A percentile compares a stretch with the other conserved stretches of the same genome.
phyloP scores from a whole-genome alignment of 30 jellyfish, hydroid and myxozoan genomes.

The Euphysa ruthae region DNA sequence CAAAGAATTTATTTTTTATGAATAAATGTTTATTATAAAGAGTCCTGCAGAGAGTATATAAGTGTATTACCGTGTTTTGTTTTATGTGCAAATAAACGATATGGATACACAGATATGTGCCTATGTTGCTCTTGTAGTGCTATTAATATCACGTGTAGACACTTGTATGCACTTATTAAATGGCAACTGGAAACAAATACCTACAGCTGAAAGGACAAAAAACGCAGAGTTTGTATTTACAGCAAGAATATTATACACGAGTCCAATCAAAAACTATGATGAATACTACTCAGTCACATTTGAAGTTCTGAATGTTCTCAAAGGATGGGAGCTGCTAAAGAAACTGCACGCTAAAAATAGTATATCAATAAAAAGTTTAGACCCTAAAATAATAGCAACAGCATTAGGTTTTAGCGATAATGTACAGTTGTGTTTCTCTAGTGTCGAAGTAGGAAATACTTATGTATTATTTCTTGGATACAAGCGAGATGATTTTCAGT shows the following conservation, averaged over 20 bases:
- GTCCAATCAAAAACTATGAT: constrained; percentile 38
- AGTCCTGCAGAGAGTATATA: no score
- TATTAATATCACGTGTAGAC: no score
- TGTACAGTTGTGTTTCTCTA: constrained; percentile 70
- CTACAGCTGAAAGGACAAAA: constrained; percentile 65
- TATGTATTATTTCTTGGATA: constrained; percentile 72
- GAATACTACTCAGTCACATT: constrained; percentile 68
- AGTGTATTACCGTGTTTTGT: no score
- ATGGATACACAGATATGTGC: no score
- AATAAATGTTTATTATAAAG: no score
- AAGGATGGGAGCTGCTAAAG: constrained; percentile 74
- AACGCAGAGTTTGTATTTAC: constrained; percentile 82
- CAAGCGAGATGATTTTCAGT: constrained; percentile 29
- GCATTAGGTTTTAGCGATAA: constrained; percentile 92
- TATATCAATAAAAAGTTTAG: constrained; percentile 41
- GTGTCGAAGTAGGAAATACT: constrained; percentile 88
- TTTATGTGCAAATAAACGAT: no score
- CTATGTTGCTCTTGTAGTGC: no score
- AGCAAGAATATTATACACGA: constrained; percentile 46
- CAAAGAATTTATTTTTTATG: no score
- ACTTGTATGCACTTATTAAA: no score
- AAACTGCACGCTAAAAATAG: constrained; percentile 49
- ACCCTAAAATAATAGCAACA: constrained; percentile 39
- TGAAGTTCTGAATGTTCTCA: constrained; percentile 67
- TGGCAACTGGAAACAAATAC: constrained; percentile 74